phyloP scores from a whole-genome alignment of 92 coral and sea anemone species.

The Phymanthus crucifer region DNA sequence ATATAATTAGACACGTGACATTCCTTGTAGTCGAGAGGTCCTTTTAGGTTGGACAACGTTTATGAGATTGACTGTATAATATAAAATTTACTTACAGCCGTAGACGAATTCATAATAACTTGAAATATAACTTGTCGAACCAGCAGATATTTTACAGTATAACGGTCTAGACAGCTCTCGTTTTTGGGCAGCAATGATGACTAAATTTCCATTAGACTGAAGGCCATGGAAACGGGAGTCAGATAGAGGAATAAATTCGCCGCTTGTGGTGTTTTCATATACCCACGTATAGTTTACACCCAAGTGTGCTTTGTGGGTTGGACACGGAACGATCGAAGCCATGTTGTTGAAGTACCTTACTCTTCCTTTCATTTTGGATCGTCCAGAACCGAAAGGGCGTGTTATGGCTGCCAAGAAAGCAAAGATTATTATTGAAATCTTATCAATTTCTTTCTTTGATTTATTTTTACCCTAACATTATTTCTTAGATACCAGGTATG shows the following conservation, averaged over 20 bases:
- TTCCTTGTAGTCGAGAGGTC: too few species aligned
- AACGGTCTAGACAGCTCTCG: background rate
- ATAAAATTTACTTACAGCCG: background rate
- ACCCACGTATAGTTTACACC: slow-evolving; percentile 40
- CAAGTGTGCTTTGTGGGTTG: slow-evolving; percentile 4
- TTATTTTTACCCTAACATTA: too few species aligned
- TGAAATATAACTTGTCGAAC: slow-evolving; percentile 6
- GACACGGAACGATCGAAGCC: background rate
- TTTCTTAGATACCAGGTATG: background rate
- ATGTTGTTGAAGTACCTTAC: background rate
- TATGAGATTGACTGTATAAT: too few species aligned
- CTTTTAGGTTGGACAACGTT: too few species aligned
- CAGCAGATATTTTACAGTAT: slow-evolving; percentile 23
- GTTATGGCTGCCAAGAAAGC: slow-evolving; percentile 1
- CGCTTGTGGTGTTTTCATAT: too few species aligned
- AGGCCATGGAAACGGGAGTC: background rate
- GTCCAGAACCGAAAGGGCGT: slow-evolving; percentile 11
- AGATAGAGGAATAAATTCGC: background rate
- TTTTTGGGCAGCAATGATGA: background rate
- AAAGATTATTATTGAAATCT: background rate
- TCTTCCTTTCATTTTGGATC: background rate
- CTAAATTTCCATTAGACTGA: slow-evolving; percentile 5
- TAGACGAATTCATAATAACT: background rate
- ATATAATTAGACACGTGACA: too few species aligned
- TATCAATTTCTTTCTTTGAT: too few species aligned